A percentile compares a stretch with the other conserved stretches of the same genome.
phyloP scores from a whole-genome alignment of 2,797 vertebrate species.

The Chrosomus eos region DNA sequence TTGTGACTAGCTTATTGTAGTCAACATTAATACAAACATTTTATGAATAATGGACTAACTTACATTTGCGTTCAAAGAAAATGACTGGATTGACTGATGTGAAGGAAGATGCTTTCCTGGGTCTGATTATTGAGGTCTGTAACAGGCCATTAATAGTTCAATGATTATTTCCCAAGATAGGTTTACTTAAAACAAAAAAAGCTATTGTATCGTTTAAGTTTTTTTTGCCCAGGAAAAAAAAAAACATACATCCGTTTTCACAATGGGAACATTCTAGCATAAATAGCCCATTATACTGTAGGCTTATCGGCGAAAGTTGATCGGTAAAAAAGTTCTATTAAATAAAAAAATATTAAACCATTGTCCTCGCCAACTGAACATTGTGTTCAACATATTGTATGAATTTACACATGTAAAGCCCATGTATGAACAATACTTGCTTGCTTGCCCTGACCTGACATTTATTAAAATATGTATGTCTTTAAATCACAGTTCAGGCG shows the following conservation, averaged over 20 bases:
- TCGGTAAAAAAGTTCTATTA: background rate
- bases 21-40: background rate
- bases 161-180: background rate
- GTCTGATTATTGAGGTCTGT: background rate
- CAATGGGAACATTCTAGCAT: background rate
- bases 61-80: background rate
- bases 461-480: background rate
- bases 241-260: background rate
- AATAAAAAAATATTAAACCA: background rate
- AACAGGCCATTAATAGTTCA: background rate
- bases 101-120: background rate
- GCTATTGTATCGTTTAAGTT: background rate
- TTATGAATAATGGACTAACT: background rate
- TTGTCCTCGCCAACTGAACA: background rate
- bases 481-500: background rate
- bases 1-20: background rate
- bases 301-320: background rate
- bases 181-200: background rate
- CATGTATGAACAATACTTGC: background rate
- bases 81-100: background rate
- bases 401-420: background rate
- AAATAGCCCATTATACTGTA: background rate
- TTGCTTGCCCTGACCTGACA: background rate
- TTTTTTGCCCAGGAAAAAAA: background rate
- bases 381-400: background rate